These are phyloP conservation scores for Petrolisthes cinctipes DNA, from an alignment of 2,888 invertebrate species.

Conservation along the genomic window DNA sequence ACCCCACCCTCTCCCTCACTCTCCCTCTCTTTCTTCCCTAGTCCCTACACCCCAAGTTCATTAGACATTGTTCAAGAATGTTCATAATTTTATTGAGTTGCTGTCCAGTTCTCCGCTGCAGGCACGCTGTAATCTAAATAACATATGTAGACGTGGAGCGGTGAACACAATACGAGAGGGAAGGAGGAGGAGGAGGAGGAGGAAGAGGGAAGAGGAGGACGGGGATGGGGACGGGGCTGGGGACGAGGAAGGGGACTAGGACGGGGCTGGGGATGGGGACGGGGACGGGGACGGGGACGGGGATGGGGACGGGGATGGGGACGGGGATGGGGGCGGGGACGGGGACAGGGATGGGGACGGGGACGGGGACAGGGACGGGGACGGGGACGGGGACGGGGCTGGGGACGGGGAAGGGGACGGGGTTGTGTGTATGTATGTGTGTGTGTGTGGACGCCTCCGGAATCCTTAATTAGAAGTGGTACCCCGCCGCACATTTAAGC, in stretches of 20 bases:
- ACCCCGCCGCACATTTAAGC: too few species aligned
- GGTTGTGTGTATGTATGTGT: too few species aligned
- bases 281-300: too few species aligned
- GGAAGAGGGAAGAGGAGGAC: not conserved
- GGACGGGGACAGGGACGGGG: not conserved
- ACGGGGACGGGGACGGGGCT: not conserved
- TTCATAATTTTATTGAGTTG: constrained; percentile 43
- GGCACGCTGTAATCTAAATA: constrained; percentile 34
- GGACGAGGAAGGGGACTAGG: not conserved
- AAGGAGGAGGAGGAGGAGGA: constrained; percentile 2
- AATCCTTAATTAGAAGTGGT: too few species aligned
- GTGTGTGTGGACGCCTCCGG: too few species aligned
- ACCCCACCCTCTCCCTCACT: not conserved
- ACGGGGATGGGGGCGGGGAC: not conserved
- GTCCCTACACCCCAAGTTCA: not conserved
- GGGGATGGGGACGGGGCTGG: not conserved
- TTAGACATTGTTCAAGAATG: constrained; percentile 18
- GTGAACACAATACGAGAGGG: constrained; percentile 11
- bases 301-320: not conserved
- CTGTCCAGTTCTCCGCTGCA: constrained; percentile 4
- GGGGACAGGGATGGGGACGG: too few species aligned
- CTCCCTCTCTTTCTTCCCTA: not conserved
- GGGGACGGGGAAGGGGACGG: not conserved
- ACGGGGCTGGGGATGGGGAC: not conserved
- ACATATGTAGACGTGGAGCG: constrained; percentile 26